Evolutionary conservation across 2,113 vertebrate species (phyloP), one percentile per base, ranked within the genome.

Genomic region (Eurystomus gularis): DNA sequence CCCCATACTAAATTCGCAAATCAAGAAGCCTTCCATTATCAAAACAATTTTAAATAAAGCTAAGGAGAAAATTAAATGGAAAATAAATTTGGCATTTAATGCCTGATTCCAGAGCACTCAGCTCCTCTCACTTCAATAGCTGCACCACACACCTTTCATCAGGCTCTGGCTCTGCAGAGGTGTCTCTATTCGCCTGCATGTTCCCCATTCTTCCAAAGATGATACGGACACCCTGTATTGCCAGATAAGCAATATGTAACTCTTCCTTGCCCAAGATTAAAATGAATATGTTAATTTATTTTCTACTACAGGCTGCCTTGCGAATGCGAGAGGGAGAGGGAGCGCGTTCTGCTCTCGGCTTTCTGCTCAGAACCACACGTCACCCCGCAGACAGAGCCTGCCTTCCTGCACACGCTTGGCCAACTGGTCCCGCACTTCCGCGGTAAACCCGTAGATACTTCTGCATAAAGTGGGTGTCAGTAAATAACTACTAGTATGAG

Each of bases 11-110:
- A 87, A 96, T 46, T 88, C 85, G 46, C 78, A 73, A 86, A 79
- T 44, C 66, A 75, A 82, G 81, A 91, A 60, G 58, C 40, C 46
- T 82, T 58, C 62, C 1, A 6, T 77, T 91, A 72, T 42, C 85
- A 72, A 88, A 96, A 72, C 46, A 73, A 65, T 73, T 87, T 93
- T 70, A 86, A 96, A 82, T 66, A 86, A 72, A 70, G 49, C 54
- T 73, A 77, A 93, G 52, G 66, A 76, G 64, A 87, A 37, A 87
- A 77, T 79, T 57, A 91, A 84, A 94, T 55, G 55, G 51, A 64
- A 88, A 96, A 78, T 80, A 88, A 93, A 86, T 51, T 8, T 55
- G 55, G 66, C 37, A 48, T 84, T 91, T 71, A 79, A 68, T 62
- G 80, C 11, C 68, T 6, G 24, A 61, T 42, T 71, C 6, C 18